Percentiles rank a stretch among this genome's conserved stretches.
phyloP scores from a whole-genome alignment of 2,797 vertebrate genomes.

The Gadopsis bispinosus region DNA sequence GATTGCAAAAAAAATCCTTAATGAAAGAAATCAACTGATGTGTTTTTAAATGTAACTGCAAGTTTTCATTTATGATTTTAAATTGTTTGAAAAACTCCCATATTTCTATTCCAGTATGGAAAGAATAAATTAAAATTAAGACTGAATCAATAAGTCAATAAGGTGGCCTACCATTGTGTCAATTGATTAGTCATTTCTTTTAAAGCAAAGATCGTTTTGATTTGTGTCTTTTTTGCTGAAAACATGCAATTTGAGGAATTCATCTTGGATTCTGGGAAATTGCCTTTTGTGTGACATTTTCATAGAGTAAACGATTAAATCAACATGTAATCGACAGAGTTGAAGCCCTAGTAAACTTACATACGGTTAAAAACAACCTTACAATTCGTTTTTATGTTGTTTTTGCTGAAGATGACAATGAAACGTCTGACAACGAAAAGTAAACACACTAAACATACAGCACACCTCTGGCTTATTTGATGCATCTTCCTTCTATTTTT shows the following conservation, averaged over 20 bases:
- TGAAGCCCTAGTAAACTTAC: background rate
- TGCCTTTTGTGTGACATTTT: background rate
- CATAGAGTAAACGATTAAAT: background rate
- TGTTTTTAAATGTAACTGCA: background rate
- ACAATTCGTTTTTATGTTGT: background rate
- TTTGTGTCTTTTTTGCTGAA: background rate
- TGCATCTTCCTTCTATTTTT: background rate
- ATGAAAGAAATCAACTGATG: background rate
- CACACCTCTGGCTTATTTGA: background rate
- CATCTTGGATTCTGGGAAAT: background rate
- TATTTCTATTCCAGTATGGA: background rate
- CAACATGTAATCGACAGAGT: background rate
- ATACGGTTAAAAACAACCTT: background rate
- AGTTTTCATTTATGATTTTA: background rate
- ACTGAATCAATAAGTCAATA: background rate
- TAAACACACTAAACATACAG: constrained; percentile 7
- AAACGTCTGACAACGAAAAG: background rate
- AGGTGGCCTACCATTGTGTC: background rate
- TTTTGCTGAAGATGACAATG: background rate
- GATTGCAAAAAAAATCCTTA: background rate
- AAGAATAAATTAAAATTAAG: background rate
- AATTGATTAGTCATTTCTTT: too few relatives aligned
- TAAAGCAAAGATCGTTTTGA: background rate
- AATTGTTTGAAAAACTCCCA: background rate
- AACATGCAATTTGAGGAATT: background rate